Evolutionary conservation across 2,113 vertebrate genomes (phyloP), one percentile per base, ranked within the genome.

Genomic region (Vidua macroura): DNA sequence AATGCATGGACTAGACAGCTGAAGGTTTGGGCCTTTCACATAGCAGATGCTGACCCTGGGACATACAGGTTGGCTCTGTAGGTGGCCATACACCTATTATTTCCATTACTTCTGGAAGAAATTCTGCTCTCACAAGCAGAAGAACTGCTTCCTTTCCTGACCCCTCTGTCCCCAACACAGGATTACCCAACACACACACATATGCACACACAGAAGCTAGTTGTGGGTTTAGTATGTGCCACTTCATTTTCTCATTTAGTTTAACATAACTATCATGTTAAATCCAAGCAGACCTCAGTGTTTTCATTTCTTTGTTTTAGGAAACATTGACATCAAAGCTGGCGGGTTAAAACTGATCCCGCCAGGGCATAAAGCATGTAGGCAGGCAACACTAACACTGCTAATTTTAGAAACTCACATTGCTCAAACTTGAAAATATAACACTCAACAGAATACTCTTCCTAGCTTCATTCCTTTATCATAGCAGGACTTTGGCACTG

Each of bases 231-330:
- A 28, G 56, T 33, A 9, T 73, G 70, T 62, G 66, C 33, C 75
- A 90, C 79, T 93, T 92, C 60, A 80, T 91, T 93, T 93, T 88
- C 77, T 81, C 46, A 67, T 92, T 56, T 49, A 95, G 56, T 68
- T 90, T 87, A 78, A 39, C n/a, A 21, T 35, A 96, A 83, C 88
- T n/a, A 66, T 53, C 55, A 86, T 15, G 77, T 82, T 67, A 88
- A 96, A 96, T 80, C 43, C 89, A 96, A 88, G 91, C 89, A 92
- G 74, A 81, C 53, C 75, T 81, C 74, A 64, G 25, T 68, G 74
- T 90, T 89, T 75, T 67, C 73, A 81, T 70, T 74, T 95, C 55
- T 75, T 94, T 86, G 59, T 84, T 94, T 93, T 83, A 83, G 95
- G 75, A 83, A 91, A 41, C 28, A 24, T 79, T 76, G 82, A 92